Base-by-base conservation (phyloP, 2,113 vertebrate species). In the Odontesthes bonariensis region DNA sequence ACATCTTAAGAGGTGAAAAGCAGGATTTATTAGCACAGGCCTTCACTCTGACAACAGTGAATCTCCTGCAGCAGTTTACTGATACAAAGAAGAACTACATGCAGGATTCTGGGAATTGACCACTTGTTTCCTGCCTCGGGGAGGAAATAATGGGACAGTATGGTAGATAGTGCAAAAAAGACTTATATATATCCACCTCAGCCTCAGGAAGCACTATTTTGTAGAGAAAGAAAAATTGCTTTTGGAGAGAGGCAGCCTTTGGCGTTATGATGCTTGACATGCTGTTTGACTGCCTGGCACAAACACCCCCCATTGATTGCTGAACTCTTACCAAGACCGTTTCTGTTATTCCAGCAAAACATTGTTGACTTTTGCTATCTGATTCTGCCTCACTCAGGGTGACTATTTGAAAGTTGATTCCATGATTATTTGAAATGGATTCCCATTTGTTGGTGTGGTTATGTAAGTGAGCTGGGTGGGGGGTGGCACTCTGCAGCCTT, bases 101-200 rank as follows among this genome's bases (percentile, higher is more conserved):
- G 67, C 0, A 60, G 67, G 63, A 84, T 71, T 86, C 27, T 62
- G 81, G 83, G 81, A 79, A 76, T 58, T 76, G 84, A 87, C 70
- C 69, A 49, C 62, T 84, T 81, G 68, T 75, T 77, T 75, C 32
- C 80, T 3, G 61, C 82, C 77, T 78, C 3, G 0, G 71, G 82
- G 75, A 22, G 13, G 3, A 20, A 55, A 57, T 63, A 77, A 51
- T 64, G 58, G 70, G 77, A 77, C 68, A 64, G 33, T 64, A 27
- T 60, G 59, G 73, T 72, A n/a, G 77, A 87, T 67, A 32, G 82
- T 27, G 77, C 59, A 73, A 42, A 75, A 27, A 64, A 83, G 61
- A 38, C 46, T 58, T 23, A 79, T 87, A 79, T 87, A 75, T 79
- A 82, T 87, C 58, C 65, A 61, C 49, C 42, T 58, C 59, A 23